Conservation (phyloP, 2,797 vertebrate species). For the Hippoglossus hippoglossus region DNA sequence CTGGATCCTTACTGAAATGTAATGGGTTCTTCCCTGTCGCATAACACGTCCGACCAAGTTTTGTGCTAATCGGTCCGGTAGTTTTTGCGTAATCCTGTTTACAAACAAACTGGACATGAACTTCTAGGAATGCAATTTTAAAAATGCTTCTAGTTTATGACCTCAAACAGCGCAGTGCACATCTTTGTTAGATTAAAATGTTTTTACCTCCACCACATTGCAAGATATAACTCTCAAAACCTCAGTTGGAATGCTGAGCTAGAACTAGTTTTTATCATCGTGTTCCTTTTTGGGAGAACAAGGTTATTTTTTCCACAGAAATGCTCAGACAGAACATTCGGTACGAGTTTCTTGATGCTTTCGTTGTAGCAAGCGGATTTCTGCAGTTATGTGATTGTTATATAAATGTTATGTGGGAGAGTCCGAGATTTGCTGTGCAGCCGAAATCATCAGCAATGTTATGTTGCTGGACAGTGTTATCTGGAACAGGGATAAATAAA, state of each 20-base stretch:
- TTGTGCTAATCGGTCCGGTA: no score
- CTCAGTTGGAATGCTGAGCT: neutral
- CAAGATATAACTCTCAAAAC: neutral
- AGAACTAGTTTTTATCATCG: neutral
- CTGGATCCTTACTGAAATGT: no score
- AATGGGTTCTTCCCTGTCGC: no score
- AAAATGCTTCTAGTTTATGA: no score
- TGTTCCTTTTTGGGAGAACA: no score
- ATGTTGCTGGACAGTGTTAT: conserved; percentile 1
- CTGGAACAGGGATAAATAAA: neutral
- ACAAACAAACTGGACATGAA: no score
- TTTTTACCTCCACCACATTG: no score
- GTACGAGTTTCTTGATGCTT: neutral
- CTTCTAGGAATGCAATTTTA: no score
- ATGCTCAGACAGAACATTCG: neutral
- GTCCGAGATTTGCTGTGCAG: neutral
- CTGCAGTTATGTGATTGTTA: neutral
- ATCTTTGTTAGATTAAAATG: no score
- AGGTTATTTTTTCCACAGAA: neutral
- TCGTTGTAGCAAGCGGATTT: neutral
- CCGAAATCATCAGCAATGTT: neutral
- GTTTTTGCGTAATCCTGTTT: no score
- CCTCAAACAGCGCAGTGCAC: no score
- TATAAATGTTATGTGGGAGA: neutral
- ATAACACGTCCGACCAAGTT: no score